These are phyloP conservation scores for Clunio marinus DNA, from an alignment of 2,888 invertebrate species.

Conservation along the genomic window DNA sequence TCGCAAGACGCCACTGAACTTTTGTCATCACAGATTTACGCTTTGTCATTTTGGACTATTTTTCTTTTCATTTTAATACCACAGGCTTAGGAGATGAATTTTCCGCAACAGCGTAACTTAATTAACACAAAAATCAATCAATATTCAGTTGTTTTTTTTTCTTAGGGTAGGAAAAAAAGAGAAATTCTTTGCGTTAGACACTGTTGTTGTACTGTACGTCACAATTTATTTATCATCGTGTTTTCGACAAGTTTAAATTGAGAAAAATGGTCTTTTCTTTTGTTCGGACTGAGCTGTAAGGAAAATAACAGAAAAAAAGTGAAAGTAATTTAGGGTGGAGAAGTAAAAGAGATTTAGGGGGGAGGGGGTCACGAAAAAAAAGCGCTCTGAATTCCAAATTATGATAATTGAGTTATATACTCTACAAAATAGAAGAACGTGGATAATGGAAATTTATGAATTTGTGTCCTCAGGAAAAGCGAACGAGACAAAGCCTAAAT, in stretches of 20 bases:
- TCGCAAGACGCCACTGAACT: conserved; percentile 9
- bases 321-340: conserved; percentile 37
- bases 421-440: conserved; percentile 11
- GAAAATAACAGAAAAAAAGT: conserved; percentile 18
- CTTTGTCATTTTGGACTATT: conserved; percentile 33
- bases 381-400: conserved; percentile 33
- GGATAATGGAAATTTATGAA: conserved; percentile 38
- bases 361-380: background rate
- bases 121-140: conserved; percentile 37
- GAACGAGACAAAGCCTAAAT: background rate
- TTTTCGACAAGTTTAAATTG: conserved; percentile 38
- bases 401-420: conserved; percentile 38
- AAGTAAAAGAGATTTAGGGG: too few species aligned
- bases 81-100: background rate
- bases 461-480: background rate
- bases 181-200: too few species aligned
- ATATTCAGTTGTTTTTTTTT: background rate
- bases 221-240: conserved; percentile 17
- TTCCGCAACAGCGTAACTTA: conserved; percentile 8
- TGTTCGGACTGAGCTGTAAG: conserved; percentile 27
- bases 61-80: conserved; percentile 26
- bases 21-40: conserved; percentile 34
- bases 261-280: conserved; percentile 32
- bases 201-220: conserved; percentile 6
- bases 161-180: background rate